Conservation (phyloP, 1,140 invertebrate species). For the Lycorma delicatula region DNA sequence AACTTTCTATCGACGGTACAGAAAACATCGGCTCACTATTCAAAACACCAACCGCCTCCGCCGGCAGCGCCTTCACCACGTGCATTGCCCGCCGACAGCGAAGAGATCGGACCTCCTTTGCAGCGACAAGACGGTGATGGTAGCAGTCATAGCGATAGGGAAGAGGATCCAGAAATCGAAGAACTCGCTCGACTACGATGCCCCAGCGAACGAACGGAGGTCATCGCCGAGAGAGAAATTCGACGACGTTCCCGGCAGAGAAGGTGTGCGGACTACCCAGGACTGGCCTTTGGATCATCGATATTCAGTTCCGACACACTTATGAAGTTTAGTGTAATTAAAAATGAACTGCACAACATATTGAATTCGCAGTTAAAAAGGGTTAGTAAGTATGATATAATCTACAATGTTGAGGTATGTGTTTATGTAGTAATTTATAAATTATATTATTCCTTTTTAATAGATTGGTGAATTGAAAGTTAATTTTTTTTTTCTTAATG, state of each 20-base stretch:
- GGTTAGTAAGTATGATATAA: constrained; percentile 65
- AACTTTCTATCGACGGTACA: too few relatives aligned
- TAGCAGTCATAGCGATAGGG: constrained; percentile 40
- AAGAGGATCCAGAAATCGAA: constrained; percentile 60
- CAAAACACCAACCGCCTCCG: too few relatives aligned
- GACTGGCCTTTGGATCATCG: constrained; percentile 79
- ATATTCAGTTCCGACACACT: constrained; percentile 94
- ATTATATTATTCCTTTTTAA: neutral
- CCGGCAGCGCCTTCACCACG: too few relatives aligned
- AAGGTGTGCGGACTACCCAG: constrained; percentile 84
- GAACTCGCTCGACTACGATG: constrained; percentile 75
- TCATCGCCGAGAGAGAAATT: constrained; percentile 73
- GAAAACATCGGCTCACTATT: too few relatives aligned
- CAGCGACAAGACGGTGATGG: constrained; percentile 36
- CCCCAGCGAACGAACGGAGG: constrained; percentile 77
- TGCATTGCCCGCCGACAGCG: neutral
- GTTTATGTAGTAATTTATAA: neutral
- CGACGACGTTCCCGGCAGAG: constrained; percentile 50
- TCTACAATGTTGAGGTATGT: constrained; percentile 11
- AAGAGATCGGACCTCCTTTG: neutral
- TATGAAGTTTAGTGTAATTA: constrained; percentile 96
- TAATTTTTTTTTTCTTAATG: too few relatives aligned
- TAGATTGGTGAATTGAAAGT: too few relatives aligned
- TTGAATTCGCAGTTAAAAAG: constrained; percentile 91
- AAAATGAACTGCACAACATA: constrained; percentile 95